Base-by-base conservation (phyloP, 2,797 vertebrate genomes). In the Masticophis lateralis region DNA sequence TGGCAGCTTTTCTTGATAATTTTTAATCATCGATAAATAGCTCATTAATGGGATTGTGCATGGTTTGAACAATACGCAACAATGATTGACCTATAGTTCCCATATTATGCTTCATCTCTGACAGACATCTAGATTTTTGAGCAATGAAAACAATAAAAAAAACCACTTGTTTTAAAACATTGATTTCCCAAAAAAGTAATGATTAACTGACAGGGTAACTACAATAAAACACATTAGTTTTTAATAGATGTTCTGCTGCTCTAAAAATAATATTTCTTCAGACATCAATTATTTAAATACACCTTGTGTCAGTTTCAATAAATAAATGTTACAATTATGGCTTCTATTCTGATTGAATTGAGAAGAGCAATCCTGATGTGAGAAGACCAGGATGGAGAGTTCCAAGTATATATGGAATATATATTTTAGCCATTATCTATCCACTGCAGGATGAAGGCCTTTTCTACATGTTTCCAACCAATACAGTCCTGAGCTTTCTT, bases 101-200 rank as follows among this genome's bases (percentile, higher is more conserved):
- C 92, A 87, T 89, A 92, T 92, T 87, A 89, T 10, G 14, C 20
- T 11, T 61, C 43, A 90, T 43, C 51, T 16, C 0, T 79, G 56
- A 90, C 37, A 88, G 43, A 93, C 89, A 94, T 94, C 93, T 28
- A 86, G 37, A 94, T 66, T 37, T 87, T 14, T 32, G 10, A 89
- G 28, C 9, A 83, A 47, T 22, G 92, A 89, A 86, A 88, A 37
- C 20, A 43, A 91, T 66, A 55, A 79, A 91, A 57, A 51, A 51
- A 51, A 16, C 56, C 18, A 59, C 57, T 59, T 59, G 57, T 59
- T 59, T 59, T 59, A 59, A 59, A 59, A 59, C 57, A 59, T 59
- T 59, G 57, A 59, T 59, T 59, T 59, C 18, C 57, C 16, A 56
- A 56, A 56, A 57, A 18, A 57, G 16, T 4, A 59, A 59, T 56